Conservation (phyloP, 2,888 invertebrate species). For the Anticlea derivata region DNA sequence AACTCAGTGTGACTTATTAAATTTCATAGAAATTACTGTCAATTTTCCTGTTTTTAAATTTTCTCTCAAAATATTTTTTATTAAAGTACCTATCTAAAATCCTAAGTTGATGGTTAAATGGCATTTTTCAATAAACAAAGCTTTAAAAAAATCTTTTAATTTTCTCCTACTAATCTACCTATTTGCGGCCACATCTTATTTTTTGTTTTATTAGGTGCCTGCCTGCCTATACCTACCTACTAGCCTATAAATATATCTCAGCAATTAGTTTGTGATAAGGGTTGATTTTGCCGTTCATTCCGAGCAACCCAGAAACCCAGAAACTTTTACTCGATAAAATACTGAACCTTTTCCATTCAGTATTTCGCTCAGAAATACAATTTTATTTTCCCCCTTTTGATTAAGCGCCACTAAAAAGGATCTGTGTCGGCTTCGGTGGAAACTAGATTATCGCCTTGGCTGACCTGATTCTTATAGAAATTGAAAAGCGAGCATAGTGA, state of each 20-base stretch:
- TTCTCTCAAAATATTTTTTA: too few species aligned
- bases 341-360: slow-evolving; percentile 19
- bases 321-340: slow-evolving; percentile 18
- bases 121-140: too few species aligned
- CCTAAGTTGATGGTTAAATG: too few species aligned
- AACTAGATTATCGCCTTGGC: slow-evolving; percentile 33
- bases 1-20: too few species aligned
- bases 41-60: too few species aligned
- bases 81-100: too few species aligned
- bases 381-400: slow-evolving; percentile 30
- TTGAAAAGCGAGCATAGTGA: neutral
- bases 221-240: too few species aligned
- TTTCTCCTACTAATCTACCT: too few species aligned
- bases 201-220: too few species aligned
- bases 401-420: slow-evolving; percentile 29
- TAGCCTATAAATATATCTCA: slow-evolving; percentile 12
- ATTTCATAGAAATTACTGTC: too few species aligned
- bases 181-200: too few species aligned
- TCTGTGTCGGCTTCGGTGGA: slow-evolving; percentile 21
- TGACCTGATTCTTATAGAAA: slow-evolving; percentile 39
- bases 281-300: slow-evolving; percentile 17
- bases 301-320: slow-evolving; percentile 8
- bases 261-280: slow-evolving; percentile 14
- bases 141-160: too few species aligned
- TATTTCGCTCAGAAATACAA: slow-evolving; percentile 19